Evolutionary conservation across 1,140 invertebrate species (phyloP).

Genomic region (Lucilia cuprina): DNA sequence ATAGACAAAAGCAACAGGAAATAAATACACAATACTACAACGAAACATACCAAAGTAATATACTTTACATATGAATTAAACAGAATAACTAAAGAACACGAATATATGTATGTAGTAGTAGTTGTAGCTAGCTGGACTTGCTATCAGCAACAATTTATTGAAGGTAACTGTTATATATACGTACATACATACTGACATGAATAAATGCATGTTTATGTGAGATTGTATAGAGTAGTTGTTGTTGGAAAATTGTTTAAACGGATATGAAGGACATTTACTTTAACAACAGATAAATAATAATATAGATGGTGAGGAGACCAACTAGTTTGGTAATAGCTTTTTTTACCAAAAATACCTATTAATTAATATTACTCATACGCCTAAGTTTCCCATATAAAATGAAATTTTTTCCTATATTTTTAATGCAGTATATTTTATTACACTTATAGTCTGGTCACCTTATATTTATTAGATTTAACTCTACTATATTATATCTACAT

Average conservation of each 20-base stretch:
- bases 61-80: neutral
- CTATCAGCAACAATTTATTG: neutral
- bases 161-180: neutral
- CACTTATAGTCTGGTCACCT: no score
- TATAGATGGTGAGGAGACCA: no score
- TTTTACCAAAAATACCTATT: neutral
- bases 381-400: neutral
- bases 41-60: neutral
- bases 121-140: neutral
- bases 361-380: neutral
- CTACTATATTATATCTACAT: neutral
- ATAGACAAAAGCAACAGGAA: conserved; percentile 2
- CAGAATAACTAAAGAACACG: neutral
- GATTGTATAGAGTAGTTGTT: neutral
- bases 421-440: no score
- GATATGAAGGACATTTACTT: neutral
- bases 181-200: neutral
- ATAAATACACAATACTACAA: neutral
- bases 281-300: neutral
- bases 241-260: neutral
- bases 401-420: no score
- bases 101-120: no score
- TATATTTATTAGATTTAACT: neutral
- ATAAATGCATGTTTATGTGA: neutral
- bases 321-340: no score